phyloP scores from a whole-genome alignment of 2,888 invertebrate genomes.

The Megaustenia siamemsis region DNA sequence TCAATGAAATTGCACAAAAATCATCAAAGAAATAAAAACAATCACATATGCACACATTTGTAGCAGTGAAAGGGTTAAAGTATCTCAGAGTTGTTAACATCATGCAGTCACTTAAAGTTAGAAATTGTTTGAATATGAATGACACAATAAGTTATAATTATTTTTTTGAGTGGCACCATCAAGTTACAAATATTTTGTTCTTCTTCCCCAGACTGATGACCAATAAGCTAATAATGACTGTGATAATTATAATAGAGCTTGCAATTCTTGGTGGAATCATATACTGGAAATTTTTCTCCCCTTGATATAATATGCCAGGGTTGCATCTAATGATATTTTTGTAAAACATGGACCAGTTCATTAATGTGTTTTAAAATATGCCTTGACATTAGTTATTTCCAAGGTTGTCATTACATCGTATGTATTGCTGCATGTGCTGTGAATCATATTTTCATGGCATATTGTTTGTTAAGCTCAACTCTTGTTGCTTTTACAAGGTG shows the following conservation, averaged over 20 bases:
- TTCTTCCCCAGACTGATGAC: conserved; percentile 84
- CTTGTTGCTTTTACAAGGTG: not conserved
- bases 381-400: not conserved
- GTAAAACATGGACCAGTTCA: conserved; percentile 7
- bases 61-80: too few relatives aligned
- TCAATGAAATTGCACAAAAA: too few relatives aligned
- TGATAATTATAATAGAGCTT: conserved; percentile 87
- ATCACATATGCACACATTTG: too few relatives aligned
- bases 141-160: not conserved
- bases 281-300: conserved; percentile 84
- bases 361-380: not conserved
- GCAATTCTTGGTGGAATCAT: conserved; percentile 84
- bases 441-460: not conserved
- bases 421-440: not conserved
- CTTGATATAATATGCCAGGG: conserved; percentile 55
- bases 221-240: conserved; percentile 87
- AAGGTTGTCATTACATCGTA: not conserved
- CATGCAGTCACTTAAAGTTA: too few relatives aligned
- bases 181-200: not conserved
- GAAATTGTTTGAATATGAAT: not conserved
- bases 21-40: too few relatives aligned
- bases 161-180: not conserved
- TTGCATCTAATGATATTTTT: not conserved
- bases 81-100: too few relatives aligned
- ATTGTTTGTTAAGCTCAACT: not conserved